Percentiles rank a stretch among this genome's conserved stretches.
Evolutionary conservation across 2,888 invertebrate genomes (phyloP).

Genomic region (Drosophila meridiana): DNA sequence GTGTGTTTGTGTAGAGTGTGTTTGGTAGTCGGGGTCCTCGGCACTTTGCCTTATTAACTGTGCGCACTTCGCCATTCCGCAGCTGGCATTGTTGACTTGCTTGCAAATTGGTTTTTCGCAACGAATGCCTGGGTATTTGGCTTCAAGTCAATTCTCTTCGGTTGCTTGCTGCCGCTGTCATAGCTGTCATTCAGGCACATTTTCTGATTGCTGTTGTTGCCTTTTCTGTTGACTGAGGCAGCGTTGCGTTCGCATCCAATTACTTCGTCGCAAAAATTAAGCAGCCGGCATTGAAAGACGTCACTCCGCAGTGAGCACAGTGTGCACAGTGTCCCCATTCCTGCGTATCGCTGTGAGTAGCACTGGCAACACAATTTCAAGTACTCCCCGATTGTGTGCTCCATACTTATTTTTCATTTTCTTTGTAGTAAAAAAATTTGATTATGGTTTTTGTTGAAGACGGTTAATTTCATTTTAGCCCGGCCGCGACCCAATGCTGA

Average conservation of each 20-base stretch:
- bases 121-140: slow-evolving; percentile 53
- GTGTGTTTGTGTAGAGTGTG: not conserved
- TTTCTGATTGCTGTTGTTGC: slow-evolving; percentile 32
- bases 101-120: slow-evolving; percentile 79
- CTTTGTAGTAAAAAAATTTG: slow-evolving; percentile 71
- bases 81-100: slow-evolving; percentile 72
- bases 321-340: slow-evolving; percentile 27
- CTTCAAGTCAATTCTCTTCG: slow-evolving; percentile 12
- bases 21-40: slow-evolving; percentile 22
- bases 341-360: not conserved
- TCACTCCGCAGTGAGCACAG: slow-evolving; percentile 49
- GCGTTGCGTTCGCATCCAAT: slow-evolving; percentile 62
- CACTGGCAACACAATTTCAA: slow-evolving; percentile 6
- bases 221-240: slow-evolving; percentile 15
- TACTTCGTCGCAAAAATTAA: slow-evolving; percentile 75
- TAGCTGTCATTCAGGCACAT: slow-evolving; percentile 46
- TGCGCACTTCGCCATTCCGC: slow-evolving; percentile 53
- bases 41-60: slow-evolving; percentile 75
- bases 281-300: slow-evolving; percentile 53
- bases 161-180: slow-evolving; percentile 32
- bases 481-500: slow-evolving; percentile 66
- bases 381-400: slow-evolving; percentile 31
- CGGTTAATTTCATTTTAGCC: slow-evolving; percentile 74
- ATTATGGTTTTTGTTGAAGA: slow-evolving; percentile 76
- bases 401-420: slow-evolving; percentile 60